These are phyloP conservation scores for Cariama cristata DNA, from an alignment of 2,113 vertebrate genomes.

Conservation along the genomic window DNA sequence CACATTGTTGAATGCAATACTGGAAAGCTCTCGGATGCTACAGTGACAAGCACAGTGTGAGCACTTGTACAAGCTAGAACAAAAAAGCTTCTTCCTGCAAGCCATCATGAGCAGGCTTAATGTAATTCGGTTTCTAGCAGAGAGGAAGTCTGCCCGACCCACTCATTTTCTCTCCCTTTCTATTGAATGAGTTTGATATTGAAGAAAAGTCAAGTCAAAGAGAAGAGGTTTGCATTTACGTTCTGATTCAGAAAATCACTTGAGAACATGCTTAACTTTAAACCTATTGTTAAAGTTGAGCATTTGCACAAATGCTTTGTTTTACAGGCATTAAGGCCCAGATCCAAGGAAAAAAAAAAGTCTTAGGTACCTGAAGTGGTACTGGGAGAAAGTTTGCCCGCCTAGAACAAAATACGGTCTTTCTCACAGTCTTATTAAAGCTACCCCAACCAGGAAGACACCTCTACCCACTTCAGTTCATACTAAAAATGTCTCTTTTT, in stretches of 20 bases:
- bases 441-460: not conserved
- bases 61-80: constrained; percentile 45
- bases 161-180: constrained; percentile 19
- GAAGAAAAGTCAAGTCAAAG: constrained; percentile 15
- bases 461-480: not conserved
- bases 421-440: not conserved
- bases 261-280: not conserved
- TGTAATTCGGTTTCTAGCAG: constrained; percentile 35
- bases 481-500: not conserved
- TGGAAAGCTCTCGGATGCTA: constrained; percentile 46
- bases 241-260: constrained; percentile 12
- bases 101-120: constrained; percentile 33
- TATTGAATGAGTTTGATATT: constrained; percentile 21
- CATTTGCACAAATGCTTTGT: not conserved
- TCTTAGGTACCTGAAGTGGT: not conserved
- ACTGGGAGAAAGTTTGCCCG: not conserved
- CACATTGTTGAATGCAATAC: constrained; percentile 27
- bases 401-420: not conserved
- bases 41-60: constrained; percentile 47
- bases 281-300: not conserved
- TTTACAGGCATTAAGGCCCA: not conserved
- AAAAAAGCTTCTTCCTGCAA: constrained; percentile 48
- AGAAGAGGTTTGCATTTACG: constrained; percentile 4
- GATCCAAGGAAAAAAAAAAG: not conserved
- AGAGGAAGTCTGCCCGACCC: constrained; percentile 30